Evolutionary conservation across 2,888 invertebrate genomes (phyloP), one percentile per base, ranked within the genome.

Genomic region (Leptinotarsa rubiginosa): DNA sequence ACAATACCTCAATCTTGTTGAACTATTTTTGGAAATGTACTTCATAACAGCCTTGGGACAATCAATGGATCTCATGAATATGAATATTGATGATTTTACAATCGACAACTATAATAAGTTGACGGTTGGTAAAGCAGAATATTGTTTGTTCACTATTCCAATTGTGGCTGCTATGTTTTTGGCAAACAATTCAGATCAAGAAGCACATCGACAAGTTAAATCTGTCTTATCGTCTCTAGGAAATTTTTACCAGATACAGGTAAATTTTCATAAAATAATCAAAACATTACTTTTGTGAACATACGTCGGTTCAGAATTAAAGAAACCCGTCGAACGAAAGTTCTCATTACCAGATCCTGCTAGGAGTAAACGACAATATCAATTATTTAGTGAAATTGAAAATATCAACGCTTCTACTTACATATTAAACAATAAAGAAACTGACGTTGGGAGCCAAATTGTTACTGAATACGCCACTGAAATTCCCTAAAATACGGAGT

Each of bases 151-250:
- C 5, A 15, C 7, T 25, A 25, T 25, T 15, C 25, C 59, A 25
- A 15, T 59, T 59, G 59, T 25, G 22, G 59, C 25, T 12, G 59
- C 59, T 22, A 59, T 59, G 59, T 25, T 59, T 22, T 59, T 59
- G 16, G 59, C 59, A 13, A 59, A 59, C 25, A 59, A 22, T 12
- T 15, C 22, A 22, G 25, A 25, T 59, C 15, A 59, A 59, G 25
- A 59, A 13, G 1, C 22, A 7, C 59, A 59, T 59, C 59, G 59
- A 59, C 15, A 59, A 20, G 59, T 25, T 25, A 59, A 15, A 59
- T 13, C 22, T 1, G 10, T 59, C 22, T 25, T 59, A 16, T 59
- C 16, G 16, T 59, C 22, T 15, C 20, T 59, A 25, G 59, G 59
- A 4, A 25, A 12, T 25, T 59, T 22, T 13, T 59, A 59, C 16